Evolutionary conservation across 2,888 invertebrate genomes (phyloP), one percentile per base, ranked within the genome.

Genomic region (Molanna angustata): DNA sequence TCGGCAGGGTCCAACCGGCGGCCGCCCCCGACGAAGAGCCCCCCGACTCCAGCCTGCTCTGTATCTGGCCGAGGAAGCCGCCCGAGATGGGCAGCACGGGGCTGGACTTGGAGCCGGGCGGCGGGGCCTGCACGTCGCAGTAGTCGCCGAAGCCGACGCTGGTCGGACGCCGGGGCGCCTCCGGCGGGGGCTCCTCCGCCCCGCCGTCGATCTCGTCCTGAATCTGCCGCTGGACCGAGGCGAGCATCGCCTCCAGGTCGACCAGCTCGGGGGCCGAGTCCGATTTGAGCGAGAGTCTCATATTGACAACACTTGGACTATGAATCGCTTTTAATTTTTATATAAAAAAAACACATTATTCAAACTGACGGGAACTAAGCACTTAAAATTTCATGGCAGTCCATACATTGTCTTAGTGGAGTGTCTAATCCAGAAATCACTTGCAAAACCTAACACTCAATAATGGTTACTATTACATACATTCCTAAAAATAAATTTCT

Each of bases 241-340:
- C 76, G 16, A 77, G 62, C 77, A 77, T 76, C 57, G 76, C 75
- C 52, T 77, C 77, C 7, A 77, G 55, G 49, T 77, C 77, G 0
- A 74, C 75, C 37, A 77, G 58, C 59, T 77, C 76, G 3, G 1
- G 49, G 1, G 54, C 46, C 19, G 49, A 49, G 27, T 49, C 49
- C 4, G 54, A 54, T 13, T 53, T 43, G 7, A 39, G 32, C 1
- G 54, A 54, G 33, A 45, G 44, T 32, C 49, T 37, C 54, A 54
- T 54, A 13, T 16, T 46, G 19, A 11, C 27, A 7, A 11, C 27
- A 27, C n/a, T n/a, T n/a, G n/a, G 27, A 7, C 27, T 27, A 27
- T 27, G 11, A 27, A 11, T 27, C 27, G 11, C 27, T 27, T 27
- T 27, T n/a, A n/a, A n/a, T n/a, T n/a, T n/a, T n/a, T n/a, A n/a